Base-by-base conservation (phyloP, 1,140 invertebrate species). In the Anastatus disparis region DNA sequence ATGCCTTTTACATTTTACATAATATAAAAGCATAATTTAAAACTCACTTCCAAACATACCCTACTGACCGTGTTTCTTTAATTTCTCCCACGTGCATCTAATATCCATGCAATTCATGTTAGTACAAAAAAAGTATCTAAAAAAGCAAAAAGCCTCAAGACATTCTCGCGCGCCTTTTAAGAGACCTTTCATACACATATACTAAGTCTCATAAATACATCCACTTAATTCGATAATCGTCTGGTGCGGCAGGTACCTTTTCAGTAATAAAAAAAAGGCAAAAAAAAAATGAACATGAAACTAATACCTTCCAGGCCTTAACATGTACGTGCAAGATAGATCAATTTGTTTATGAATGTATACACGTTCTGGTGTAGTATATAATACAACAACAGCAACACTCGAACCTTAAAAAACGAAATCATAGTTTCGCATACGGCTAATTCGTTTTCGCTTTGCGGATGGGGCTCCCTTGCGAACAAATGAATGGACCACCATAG, bases 211-310 rank as follows among this genome's bases (percentile, higher is more conserved):
- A 63, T 68, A 71, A 75, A 75, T 65, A 56, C 53, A 61, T 55
- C 48, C 27, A 27, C 40, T 62, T 70, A 66, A 74, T 66, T 64
- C 62, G 55, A 70, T 58, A 68, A 70, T 72, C 65, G 42, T n/a
- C 46, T 27, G 46, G 44, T 35, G 65, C 53, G 55, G 44, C 26
- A 22, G 29, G 20, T 31, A 38, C n/a, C n/a, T n/a, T n/a, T n/a
- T n/a, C n/a, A n/a, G n/a, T n/a, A n/a, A n/a, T n/a, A n/a, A n/a
- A n/a, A n/a, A n/a, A 44, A 61, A 27, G 42, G 31, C 38, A 26
- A 9, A 35, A 31, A 20, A 35, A n/a, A 35, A 50, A 63, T 20
- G n/a, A n/a, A n/a, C n/a, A n/a, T n/a, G 42, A 46, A 17, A 9
- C 10, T n/a, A 31, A 22, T 6, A 31, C 15, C 13, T 8, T 38